These are phyloP conservation scores for Strigamia transsilvanica DNA, from an alignment of 2,888 invertebrate genomes.

Conservation along the genomic window DNA sequence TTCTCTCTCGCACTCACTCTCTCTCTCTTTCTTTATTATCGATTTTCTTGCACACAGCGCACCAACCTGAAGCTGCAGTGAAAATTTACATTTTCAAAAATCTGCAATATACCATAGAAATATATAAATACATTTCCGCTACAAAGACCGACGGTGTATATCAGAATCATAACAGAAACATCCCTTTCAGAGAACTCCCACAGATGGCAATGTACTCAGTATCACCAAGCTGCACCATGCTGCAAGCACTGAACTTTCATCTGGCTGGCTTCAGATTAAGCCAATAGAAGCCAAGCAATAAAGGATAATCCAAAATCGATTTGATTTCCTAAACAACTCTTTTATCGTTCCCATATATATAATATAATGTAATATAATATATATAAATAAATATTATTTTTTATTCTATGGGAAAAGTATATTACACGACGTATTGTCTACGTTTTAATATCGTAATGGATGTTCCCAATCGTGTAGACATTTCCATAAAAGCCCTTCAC, in stretches of 20 bases:
- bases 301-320: slow-evolving; percentile 43
- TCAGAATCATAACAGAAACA: slow-evolving; percentile 14
- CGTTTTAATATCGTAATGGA: slow-evolving; percentile 20
- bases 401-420: not conserved
- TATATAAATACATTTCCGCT: slow-evolving; percentile 1
- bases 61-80: not conserved
- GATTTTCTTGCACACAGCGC: not conserved
- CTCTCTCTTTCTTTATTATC: too few species aligned
- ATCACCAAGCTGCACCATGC: slow-evolving; percentile 45
- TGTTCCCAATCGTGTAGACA: slow-evolving; percentile 1
- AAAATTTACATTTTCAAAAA: slow-evolving; percentile 12
- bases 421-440: slow-evolving; percentile 1
- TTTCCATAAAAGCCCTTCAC: not conserved
- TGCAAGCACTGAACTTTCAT: slow-evolving; percentile 17
- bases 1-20: not conserved
- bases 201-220: slow-evolving; percentile 29
- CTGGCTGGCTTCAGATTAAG: slow-evolving; percentile 47
- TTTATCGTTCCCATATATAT: not conserved
- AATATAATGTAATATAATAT: not conserved
- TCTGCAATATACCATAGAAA: not conserved
- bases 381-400: not conserved
- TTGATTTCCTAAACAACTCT: slow-evolving; percentile 14
- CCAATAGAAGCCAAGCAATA: slow-evolving; percentile 6
- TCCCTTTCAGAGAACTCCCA: not conserved
- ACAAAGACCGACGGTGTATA: not conserved